Percentiles rank a stretch among this genome's conserved stretches.
Evolutionary conservation across 1,140 invertebrate species (phyloP).

Genomic region (Plectrocnemia conspersa): DNA sequence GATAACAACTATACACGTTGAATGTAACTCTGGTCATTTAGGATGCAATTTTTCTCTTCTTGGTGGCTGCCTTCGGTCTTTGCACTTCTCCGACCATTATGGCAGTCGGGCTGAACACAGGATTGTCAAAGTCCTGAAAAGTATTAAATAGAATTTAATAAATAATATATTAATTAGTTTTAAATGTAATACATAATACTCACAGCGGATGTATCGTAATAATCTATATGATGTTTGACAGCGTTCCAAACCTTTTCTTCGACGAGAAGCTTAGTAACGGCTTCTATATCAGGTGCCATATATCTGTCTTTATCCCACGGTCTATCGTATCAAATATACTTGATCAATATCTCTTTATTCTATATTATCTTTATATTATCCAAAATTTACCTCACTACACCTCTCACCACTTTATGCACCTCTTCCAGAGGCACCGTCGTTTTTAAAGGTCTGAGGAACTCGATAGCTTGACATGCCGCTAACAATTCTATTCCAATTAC

Average conservation of each 20-base stretch:
- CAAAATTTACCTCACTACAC: constrained; percentile 45
- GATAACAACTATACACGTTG: constrained; percentile 3
- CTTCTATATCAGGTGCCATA: constrained; percentile 65
- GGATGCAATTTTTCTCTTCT: constrained; percentile 24
- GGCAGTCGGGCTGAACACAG: constrained; percentile 50
- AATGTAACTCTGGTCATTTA: constrained; percentile 13
- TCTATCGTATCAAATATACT: constrained; percentile 39
- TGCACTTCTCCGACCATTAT: constrained; percentile 38
- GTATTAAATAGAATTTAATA: constrained; percentile 13
- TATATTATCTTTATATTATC: background rate
- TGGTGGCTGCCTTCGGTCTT: constrained; percentile 31
- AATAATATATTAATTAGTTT: background rate
- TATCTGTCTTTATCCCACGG: constrained; percentile 63
- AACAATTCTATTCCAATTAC: constrained; percentile 70
- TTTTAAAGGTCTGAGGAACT: constrained; percentile 67
- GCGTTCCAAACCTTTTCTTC: constrained; percentile 57
- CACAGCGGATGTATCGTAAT: constrained; percentile 46
- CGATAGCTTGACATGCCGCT: constrained; percentile 69
- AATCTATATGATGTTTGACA: constrained; percentile 48
- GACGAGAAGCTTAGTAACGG: constrained; percentile 54
- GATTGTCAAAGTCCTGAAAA: constrained; percentile 44
- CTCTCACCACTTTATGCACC: constrained; percentile 62
- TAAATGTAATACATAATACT: constrained; percentile 8
- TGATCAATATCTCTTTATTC: background rate
- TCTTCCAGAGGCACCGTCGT: constrained; percentile 66